Evolutionary conservation across 1,140 invertebrate species (phyloP).

Genomic region (Aphaenogaster floridana): DNA sequence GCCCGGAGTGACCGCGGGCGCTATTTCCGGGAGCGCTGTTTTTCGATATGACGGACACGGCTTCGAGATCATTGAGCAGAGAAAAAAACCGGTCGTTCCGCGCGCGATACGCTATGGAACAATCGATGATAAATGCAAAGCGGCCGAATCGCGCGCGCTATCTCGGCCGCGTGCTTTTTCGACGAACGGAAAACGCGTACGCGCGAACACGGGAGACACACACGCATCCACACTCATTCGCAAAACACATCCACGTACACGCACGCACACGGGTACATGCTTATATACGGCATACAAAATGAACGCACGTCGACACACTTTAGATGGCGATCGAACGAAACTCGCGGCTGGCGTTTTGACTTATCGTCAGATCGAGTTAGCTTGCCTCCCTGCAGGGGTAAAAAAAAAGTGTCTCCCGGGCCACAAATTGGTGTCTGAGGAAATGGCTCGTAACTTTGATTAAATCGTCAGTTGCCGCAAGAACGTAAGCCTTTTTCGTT

Average conservation of each 20-base stretch:
- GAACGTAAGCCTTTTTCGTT: slow-evolving; percentile 9
- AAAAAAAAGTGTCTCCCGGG: neutral
- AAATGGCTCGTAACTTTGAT: slow-evolving; percentile 39
- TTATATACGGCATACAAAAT: slow-evolving; percentile 57
- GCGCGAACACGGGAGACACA: slow-evolving; percentile 43
- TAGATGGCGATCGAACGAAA: slow-evolving; percentile 67
- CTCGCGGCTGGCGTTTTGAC: slow-evolving; percentile 71
- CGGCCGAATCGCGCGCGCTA: slow-evolving; percentile 40
- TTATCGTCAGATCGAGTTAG: slow-evolving; percentile 61
- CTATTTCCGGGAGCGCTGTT: neutral
- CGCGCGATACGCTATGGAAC: slow-evolving; percentile 65
- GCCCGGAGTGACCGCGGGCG: slow-evolving; percentile 9
- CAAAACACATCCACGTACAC: neutral
- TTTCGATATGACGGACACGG: slow-evolving; percentile 35
- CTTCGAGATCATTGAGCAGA: slow-evolving; percentile 68
- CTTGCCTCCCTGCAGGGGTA: neutral
- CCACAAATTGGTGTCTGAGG: slow-evolving; percentile 15
- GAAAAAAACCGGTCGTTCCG: slow-evolving; percentile 63
- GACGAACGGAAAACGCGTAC: slow-evolving; percentile 44
- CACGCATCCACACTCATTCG: neutral
- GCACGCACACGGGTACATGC: slow-evolving; percentile 28
- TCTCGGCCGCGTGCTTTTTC: slow-evolving; percentile 27
- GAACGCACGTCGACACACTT: slow-evolving; percentile 49
- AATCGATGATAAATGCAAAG: slow-evolving; percentile 66
- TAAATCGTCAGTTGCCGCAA: neutral